These are phyloP conservation scores for Machimus rusticus DNA, from an alignment of 2,888 invertebrate species.

Conservation along the genomic window DNA sequence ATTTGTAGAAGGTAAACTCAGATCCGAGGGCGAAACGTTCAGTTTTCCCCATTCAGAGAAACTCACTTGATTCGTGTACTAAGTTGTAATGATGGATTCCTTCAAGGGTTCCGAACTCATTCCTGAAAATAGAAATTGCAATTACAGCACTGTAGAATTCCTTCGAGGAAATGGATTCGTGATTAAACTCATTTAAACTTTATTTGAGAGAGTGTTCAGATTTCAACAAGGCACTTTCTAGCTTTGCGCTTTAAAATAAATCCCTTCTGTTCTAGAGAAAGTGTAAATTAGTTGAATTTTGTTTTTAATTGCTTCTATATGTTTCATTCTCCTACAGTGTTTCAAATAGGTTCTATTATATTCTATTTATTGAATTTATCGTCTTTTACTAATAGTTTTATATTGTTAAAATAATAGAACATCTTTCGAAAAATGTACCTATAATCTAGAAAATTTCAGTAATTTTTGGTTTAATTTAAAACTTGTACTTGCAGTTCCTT, in stretches of 20 bases:
- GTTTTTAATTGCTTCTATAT: neutral
- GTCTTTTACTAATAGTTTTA: no score
- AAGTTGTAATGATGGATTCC: neutral
- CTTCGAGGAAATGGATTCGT: neutral
- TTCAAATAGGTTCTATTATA: neutral
- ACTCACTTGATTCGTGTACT: neutral
- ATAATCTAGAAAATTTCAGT: no score
- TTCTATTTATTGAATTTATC: no score
- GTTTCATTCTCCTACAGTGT: neutral
- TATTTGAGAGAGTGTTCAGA: neutral
- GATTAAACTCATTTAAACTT: neutral
- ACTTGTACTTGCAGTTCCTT: no score
- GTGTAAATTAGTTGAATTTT: neutral
- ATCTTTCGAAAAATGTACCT: no score
- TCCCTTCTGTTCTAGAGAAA: neutral
- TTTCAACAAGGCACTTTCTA: neutral
- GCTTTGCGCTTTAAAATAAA: neutral
- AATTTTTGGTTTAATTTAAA: no score
- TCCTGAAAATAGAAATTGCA: neutral
- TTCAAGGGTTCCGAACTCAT: neutral
- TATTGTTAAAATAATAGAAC: no score
- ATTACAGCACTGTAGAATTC: neutral
- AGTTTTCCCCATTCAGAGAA: neutral
- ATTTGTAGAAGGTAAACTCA: neutral
- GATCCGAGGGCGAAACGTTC: neutral